A percentile compares a stretch with the other conserved stretches of the same genome.
Evolutionary conservation across 2,113 vertebrate species (phyloP).

Genomic region (Pseudolaguvia tuberculata): DNA sequence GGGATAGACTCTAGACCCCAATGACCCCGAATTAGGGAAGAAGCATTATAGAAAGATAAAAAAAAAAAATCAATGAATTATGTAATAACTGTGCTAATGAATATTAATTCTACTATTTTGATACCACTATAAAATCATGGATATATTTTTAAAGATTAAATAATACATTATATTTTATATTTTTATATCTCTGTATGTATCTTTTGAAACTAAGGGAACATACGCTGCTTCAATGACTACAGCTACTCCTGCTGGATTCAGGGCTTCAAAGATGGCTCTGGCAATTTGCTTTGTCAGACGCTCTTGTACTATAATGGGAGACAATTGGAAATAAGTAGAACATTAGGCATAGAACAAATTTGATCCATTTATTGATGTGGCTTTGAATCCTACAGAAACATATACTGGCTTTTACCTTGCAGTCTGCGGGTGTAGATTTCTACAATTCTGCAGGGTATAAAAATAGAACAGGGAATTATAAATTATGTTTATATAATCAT

Average conservation of each 20-base stretch:
- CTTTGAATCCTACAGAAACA: background rate
- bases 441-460: conserved; percentile 67
- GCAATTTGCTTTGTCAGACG: conserved; percentile 75
- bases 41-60: no score
- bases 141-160: background rate
- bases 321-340: background rate
- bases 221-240: conserved; percentile 71
- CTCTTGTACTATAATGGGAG: conserved; percentile 68
- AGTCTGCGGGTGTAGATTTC: conserved; percentile 78
- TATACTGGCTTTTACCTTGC: conserved; percentile 65
- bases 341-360: background rate
- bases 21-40: no score
- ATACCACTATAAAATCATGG: background rate
- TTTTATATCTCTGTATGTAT: no score
- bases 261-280: conserved; percentile 64
- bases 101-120: no score
- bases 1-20: no score
- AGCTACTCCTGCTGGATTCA: conserved; percentile 70
- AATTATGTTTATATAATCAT: background rate
- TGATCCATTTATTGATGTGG: background rate
- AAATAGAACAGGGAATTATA: conserved; percentile 1
- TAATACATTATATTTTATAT: no score
- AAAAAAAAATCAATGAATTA: no score
- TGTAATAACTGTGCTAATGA: no score
- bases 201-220: conserved; percentile 49